Conservation (phyloP, 2,113 vertebrate genomes). For the Brachionichthys hirsutus region DNA sequence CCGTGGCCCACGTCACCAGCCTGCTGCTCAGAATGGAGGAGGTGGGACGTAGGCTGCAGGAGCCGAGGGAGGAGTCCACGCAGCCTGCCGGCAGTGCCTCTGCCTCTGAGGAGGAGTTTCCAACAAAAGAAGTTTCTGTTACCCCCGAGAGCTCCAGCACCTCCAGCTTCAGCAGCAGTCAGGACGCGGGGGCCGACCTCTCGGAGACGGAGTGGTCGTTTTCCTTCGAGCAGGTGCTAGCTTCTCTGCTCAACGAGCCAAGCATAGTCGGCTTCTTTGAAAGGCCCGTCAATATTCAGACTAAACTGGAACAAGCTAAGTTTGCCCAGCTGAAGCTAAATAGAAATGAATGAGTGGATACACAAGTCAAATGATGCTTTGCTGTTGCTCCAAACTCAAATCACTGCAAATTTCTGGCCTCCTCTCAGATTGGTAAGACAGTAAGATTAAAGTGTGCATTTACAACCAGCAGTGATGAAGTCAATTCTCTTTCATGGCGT, state of each 20-base stretch:
- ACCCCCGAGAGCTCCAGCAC: slow-evolving; percentile 45
- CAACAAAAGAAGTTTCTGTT: slow-evolving; percentile 33
- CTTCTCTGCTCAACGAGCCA: slow-evolving; percentile 93
- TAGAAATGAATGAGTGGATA: slow-evolving; percentile 51
- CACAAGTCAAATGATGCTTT: background rate
- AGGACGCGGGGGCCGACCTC: slow-evolving; percentile 30
- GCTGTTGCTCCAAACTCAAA: slow-evolving; percentile 31
- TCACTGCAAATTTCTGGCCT: slow-evolving; percentile 28
- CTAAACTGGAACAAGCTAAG: slow-evolving; percentile 81
- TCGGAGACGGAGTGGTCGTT: slow-evolving; percentile 88
- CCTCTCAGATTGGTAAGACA: background rate
- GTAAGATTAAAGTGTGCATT: slow-evolving; percentile 28
- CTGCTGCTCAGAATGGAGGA: slow-evolving; percentile 82
- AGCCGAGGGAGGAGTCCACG: slow-evolving; percentile 45
- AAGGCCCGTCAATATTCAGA: slow-evolving; percentile 80
- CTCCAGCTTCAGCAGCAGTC: slow-evolving; percentile 42
- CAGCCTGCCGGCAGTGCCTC: slow-evolving; percentile 15
- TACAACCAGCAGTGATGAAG: slow-evolving; percentile 12
- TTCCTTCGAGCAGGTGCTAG: slow-evolving; percentile 95
- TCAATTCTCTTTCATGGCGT: slow-evolving; percentile 14
- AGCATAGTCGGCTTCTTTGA: slow-evolving; percentile 91
- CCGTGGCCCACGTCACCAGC: slow-evolving; percentile 89
- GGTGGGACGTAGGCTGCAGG: slow-evolving; percentile 73
- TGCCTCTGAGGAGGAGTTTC: slow-evolving; percentile 8
- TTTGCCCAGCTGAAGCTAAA: slow-evolving; percentile 83